phyloP scores from a whole-genome alignment of 2,888 invertebrate species.

The Plagodis dolabraria region DNA sequence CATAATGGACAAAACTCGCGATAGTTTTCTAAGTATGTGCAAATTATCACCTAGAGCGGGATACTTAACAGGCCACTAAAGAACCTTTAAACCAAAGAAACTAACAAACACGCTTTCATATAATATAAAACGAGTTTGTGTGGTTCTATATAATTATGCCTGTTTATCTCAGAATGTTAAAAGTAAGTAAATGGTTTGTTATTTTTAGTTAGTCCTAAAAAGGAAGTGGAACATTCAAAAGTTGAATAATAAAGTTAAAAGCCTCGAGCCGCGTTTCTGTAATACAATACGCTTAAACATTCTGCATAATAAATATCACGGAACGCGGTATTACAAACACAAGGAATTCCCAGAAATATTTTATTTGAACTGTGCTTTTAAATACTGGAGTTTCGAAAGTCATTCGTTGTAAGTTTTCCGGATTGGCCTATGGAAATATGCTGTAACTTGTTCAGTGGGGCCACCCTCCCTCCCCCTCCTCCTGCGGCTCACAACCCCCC shows the following conservation, averaged over 20 bases:
- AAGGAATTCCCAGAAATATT: conserved; percentile 26
- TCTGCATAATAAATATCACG: conserved; percentile 30
- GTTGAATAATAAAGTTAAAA: conserved; percentile 7
- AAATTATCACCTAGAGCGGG: too few relatives aligned
- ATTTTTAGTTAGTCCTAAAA: too few relatives aligned
- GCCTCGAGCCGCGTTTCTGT: background rate
- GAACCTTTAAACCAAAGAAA: too few relatives aligned
- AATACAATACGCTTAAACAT: conserved; percentile 20
- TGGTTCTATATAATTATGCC: too few relatives aligned
- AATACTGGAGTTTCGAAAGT: conserved; percentile 37
- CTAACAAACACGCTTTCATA: too few relatives aligned
- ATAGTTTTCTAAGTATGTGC: too few relatives aligned
- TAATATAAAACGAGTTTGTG: too few relatives aligned
- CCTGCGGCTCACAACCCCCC: conserved; percentile 14
- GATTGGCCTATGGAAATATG: conserved; percentile 37
- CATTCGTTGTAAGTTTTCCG: conserved; percentile 35
- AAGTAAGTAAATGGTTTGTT: too few relatives aligned
- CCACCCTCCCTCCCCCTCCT: conserved; percentile 7
- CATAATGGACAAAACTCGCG: too few relatives aligned
- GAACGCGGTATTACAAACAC: conserved; percentile 31
- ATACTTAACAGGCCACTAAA: too few relatives aligned
- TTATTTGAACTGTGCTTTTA: conserved; percentile 36
- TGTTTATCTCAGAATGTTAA: too few relatives aligned
- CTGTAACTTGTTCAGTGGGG: conserved; percentile 29
- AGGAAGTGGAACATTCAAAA: too few relatives aligned